Evolutionary conservation across 2,113 vertebrate species (phyloP), one percentile per base, ranked within the genome.

Genomic region (Geothlypis trichas): DNA sequence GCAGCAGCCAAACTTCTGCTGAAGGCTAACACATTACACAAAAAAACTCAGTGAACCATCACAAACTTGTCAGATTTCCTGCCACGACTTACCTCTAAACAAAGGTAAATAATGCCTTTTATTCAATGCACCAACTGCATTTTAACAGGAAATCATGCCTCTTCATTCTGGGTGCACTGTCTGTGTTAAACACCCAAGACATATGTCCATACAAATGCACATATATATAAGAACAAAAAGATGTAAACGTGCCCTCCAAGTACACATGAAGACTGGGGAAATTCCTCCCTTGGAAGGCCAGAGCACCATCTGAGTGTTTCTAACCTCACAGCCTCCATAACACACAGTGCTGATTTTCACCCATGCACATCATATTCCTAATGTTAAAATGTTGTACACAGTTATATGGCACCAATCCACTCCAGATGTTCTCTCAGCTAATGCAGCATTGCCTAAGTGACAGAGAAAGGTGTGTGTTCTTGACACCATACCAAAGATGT

Each of bases 331-430:
- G 11, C 3, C n/a, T 66, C 20, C 35, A 42, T 31, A 84, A 73
- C 54, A 47, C 10, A 20, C 16, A 13, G 42, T 8, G 30, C 22
- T 65, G 35, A 18, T 78, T 41, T 63, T 82, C 57, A 71, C 9
- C 15, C 10, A 35, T 0, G 2, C 14, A 15, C 24, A 24, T 8
- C 14, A 6, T 22, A 71, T 19, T 49, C 10, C 2, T 61, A 55
- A 49, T 24, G 61, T 57, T 35, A 9, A 69, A 86, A 26, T 13
- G 39, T 37, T 55, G 19, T 13, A 33, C 11, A 21, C 9, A 41
- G 7, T 28, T 42, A 10, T 6, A 67, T 1, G 1, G 42, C 39
- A 63, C 11, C 4, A 1, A 47, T 11, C 19, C 11, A 47, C 47
- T 72, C 27, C 39, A 76, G 49, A 71, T 30, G 11, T 49, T 73